Conservation (phyloP, 2,113 vertebrate species). For the Nettapus auritus region DNA sequence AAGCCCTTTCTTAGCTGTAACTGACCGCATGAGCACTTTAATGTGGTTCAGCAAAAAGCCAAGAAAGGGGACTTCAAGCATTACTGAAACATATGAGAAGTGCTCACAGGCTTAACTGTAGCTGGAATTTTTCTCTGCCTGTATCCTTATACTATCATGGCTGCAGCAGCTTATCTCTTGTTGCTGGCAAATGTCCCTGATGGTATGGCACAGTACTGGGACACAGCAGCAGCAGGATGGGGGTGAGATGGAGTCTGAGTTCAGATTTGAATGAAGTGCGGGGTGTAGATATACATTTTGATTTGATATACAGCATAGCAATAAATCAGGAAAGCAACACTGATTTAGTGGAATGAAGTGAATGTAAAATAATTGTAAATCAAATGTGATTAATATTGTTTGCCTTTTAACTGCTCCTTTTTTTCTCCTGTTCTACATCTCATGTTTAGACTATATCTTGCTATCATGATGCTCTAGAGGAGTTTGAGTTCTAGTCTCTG, state of each 20-base stretch:
- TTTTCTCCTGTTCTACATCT: background rate
- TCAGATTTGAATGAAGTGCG: background rate
- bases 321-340: background rate
- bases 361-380: background rate
- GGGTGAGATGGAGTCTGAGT: background rate
- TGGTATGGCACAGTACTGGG: background rate
- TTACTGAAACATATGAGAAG: background rate
- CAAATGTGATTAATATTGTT: background rate
- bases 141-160: background rate
- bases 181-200: background rate
- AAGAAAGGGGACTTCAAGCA: background rate
- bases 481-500: background rate
- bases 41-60: background rate
- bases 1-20: background rate
- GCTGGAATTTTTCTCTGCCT: background rate
- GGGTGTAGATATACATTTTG: background rate
- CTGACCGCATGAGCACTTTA: background rate
- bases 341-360: background rate
- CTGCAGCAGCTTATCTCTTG: background rate
- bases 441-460: background rate
- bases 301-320: background rate
- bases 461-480: background rate
- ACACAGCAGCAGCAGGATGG: background rate
- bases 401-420: background rate
- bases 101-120: background rate